Percentiles rank a stretch among this genome's conserved stretches.
phyloP scores from a whole-genome alignment of 2,888 invertebrate species.

The Deilephila porcellus region DNA sequence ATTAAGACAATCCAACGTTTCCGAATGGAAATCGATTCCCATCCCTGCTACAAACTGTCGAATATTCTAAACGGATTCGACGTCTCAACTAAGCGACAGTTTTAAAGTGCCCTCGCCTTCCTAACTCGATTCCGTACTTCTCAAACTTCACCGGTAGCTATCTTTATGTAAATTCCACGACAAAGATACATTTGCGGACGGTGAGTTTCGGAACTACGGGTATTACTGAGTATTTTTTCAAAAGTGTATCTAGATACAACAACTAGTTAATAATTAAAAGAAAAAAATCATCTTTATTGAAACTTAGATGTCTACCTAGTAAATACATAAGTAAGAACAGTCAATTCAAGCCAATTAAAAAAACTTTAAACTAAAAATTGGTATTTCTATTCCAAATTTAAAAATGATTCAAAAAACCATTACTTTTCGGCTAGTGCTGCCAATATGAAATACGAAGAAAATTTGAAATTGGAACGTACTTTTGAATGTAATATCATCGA shows the following conservation, averaged over 20 bases:
- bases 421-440: neutral
- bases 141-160: constrained; percentile 69
- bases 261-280: too few species aligned
- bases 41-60: constrained; percentile 59
- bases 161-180: constrained; percentile 80
- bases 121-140: constrained; percentile 80
- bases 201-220: constrained; percentile 46
- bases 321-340: too few species aligned
- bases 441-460: neutral
- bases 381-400: neutral
- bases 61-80: constrained; percentile 82
- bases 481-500: neutral
- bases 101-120: constrained; percentile 77
- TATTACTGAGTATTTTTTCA: constrained; percentile 3
- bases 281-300: neutral
- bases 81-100: constrained; percentile 83
- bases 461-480: neutral
- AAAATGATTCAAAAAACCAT: neutral
- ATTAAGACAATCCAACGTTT: constrained; percentile 15
- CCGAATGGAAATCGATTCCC: constrained; percentile 32
- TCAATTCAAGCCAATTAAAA: neutral
- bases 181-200: constrained; percentile 61
- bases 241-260: too few species aligned
- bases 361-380: too few species aligned
- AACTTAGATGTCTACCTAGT: neutral